A percentile compares a stretch with the other conserved stretches of the same genome.
phyloP scores from a whole-genome alignment of 2,888 invertebrate species.

The Megaustenia siamemsis region DNA sequence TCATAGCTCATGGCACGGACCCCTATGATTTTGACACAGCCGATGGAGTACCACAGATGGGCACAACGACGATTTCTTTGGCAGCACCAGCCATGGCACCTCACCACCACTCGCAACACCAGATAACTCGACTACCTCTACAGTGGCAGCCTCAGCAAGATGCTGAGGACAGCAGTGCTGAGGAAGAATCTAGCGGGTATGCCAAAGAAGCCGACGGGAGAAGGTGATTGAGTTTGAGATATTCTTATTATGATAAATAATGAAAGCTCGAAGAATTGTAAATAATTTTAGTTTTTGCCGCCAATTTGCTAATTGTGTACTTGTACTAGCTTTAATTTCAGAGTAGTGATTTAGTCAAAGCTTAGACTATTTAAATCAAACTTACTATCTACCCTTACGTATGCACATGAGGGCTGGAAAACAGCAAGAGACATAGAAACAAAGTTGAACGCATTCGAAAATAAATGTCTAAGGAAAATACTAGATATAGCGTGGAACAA shows the following conservation, averaged over 20 bases:
- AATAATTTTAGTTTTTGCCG: too few species aligned
- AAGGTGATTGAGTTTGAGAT: neutral
- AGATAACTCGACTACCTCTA: conserved; percentile 55
- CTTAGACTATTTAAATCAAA: too few species aligned
- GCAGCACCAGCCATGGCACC: neutral
- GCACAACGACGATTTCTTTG: conserved; percentile 9
- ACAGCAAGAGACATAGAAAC: too few species aligned
- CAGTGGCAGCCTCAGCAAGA: conserved; percentile 36
- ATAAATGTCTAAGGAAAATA: too few species aligned
- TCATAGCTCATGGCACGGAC: conserved; percentile 48
- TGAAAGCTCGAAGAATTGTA: too few species aligned
- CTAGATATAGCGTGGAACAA: too few species aligned
- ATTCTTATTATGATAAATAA: neutral
- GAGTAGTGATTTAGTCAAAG: too few species aligned
- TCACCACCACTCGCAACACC: conserved; percentile 59
- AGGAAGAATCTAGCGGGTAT: conserved; percentile 24
- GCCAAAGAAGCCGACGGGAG: neutral
- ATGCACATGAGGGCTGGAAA: too few species aligned
- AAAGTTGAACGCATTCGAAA: too few species aligned
- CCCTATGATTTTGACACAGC: conserved; percentile 47
- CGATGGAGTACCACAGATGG: conserved; percentile 12
- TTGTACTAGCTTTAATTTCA: too few species aligned
- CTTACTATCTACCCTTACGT: too few species aligned
- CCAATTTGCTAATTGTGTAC: too few species aligned
- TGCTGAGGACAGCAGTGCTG: conserved; percentile 12